phyloP scores from a whole-genome alignment of 2,797 vertebrate genomes.

The Morelia viridis region DNA sequence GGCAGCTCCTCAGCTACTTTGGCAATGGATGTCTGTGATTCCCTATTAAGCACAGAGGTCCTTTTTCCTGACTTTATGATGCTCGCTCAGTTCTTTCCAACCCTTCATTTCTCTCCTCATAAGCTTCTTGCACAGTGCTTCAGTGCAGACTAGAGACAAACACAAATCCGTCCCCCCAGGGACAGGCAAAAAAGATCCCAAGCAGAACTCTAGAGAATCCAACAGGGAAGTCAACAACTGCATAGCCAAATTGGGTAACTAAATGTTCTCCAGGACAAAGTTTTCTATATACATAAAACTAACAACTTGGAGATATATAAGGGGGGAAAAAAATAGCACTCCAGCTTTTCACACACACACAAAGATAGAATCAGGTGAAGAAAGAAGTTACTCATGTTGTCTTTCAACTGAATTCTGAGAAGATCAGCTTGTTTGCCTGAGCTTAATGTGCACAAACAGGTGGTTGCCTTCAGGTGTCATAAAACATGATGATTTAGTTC shows the following conservation, averaged over 20 bases:
- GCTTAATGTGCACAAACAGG: neutral
- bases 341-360: neutral
- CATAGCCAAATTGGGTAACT: neutral
- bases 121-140: neutral
- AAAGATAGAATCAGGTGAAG: neutral
- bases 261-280: neutral
- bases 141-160: neutral
- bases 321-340: neutral
- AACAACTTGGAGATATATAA: neutral
- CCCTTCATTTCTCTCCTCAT: neutral
- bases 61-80: slow-evolving; percentile 1
- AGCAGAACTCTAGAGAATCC: neutral
- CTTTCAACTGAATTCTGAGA: neutral
- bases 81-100: neutral
- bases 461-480: neutral
- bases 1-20: neutral
- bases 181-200: neutral
- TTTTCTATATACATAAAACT: neutral
- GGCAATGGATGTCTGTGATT: neutral
- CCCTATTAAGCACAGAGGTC: slow-evolving; percentile 22
- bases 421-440: neutral
- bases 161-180: neutral
- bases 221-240: neutral
- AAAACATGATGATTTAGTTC: neutral
- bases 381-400: neutral